Percentiles rank a stretch among this genome's conserved stretches.
phyloP scores from a whole-genome alignment of 2,797 vertebrate species.

The Danio jaintianensis region DNA sequence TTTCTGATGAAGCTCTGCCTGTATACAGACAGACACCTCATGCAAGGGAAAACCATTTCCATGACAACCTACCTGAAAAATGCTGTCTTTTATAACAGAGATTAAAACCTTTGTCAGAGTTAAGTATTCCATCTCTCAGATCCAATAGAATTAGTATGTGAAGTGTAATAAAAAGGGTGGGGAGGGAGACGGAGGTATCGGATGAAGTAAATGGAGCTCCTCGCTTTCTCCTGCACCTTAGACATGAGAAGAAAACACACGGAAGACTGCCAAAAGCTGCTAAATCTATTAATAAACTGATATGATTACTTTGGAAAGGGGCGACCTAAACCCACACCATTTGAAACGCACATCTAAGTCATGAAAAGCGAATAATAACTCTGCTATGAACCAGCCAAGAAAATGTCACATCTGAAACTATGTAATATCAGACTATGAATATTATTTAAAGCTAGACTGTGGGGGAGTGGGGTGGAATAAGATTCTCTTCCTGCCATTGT shows the following conservation, averaged over 20 bases:
- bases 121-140: constrained; percentile 46
- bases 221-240: constrained; percentile 1
- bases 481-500: constrained; percentile 58
- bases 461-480: constrained; percentile 36
- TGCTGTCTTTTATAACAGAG: constrained; percentile 68
- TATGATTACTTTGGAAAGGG: constrained; percentile 27
- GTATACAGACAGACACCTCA: constrained; percentile 66
- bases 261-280: constrained; percentile 7
- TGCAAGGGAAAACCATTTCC: constrained; percentile 74
- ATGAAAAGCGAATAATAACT: constrained; percentile 27
- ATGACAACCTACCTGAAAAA: constrained; percentile 74
- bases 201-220: constrained; percentile 21
- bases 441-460: constrained; percentile 23
- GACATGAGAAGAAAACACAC: background rate
- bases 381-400: constrained; percentile 25
- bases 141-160: constrained; percentile 45
- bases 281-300: constrained; percentile 30
- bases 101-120: constrained; percentile 63
- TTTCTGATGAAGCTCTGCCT: constrained; percentile 76
- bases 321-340: constrained; percentile 24
- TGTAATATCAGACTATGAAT: constrained; percentile 6
- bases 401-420: constrained; percentile 22
- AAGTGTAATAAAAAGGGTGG: constrained; percentile 45
- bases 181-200: background rate
- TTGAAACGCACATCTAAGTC: constrained; percentile 15